These are phyloP conservation scores for Axis porcinus DNA, from an alignment of 2,113 vertebrate species.

Conservation along the genomic window DNA sequence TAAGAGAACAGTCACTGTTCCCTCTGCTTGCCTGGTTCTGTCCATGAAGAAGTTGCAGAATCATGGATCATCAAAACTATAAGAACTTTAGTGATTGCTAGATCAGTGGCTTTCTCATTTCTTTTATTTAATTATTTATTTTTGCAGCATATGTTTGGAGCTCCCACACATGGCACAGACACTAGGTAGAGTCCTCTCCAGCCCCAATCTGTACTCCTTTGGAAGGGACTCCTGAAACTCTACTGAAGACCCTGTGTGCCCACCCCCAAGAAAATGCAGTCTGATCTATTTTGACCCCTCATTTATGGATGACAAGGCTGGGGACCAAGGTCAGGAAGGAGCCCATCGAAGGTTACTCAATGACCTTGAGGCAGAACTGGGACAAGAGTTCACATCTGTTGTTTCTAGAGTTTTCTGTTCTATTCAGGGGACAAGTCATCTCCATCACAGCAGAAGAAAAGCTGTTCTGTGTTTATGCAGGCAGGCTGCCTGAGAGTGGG, in stretches of 20 bases:
- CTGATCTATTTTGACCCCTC: not conserved
- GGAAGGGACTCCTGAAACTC: not conserved
- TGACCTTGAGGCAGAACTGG: not conserved
- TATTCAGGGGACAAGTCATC: not conserved
- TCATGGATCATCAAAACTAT: not conserved
- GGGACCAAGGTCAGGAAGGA: not conserved
- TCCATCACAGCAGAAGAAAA: not conserved
- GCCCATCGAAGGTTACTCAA: not conserved
- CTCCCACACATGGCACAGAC: not conserved
- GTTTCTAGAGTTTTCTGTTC: not conserved
- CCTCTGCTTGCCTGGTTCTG: not conserved
- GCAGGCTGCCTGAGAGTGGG: not conserved
- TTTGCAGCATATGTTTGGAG: not conserved
- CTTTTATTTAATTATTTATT: not conserved
- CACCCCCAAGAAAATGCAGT: not conserved
- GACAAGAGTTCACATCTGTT: not conserved
- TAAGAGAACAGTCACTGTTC: not conserved
- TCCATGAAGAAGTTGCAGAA: not conserved
- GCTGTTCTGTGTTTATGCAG: not conserved
- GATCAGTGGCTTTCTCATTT: not conserved
- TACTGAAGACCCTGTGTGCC: not conserved
- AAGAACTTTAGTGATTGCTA: not conserved
- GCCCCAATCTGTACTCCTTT: not conserved
- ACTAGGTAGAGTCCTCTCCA: not conserved
- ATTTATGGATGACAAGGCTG: not conserved